phyloP scores from a whole-genome alignment of 2,797 vertebrate species.

The Myiotriccus ornatus region DNA sequence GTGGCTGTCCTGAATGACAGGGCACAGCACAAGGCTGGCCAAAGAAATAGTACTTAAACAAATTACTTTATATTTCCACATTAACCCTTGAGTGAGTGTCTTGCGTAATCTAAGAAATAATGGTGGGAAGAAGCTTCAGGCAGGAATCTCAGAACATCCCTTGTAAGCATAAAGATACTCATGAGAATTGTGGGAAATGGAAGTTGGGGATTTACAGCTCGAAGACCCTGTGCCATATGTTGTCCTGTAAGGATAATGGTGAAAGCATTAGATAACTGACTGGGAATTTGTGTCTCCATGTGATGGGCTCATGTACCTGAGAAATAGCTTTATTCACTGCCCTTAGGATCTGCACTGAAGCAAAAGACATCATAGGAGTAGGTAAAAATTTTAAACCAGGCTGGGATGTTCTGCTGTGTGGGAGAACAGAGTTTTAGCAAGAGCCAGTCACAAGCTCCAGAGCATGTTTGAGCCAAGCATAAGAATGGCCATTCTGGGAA shows the following conservation, averaged over 20 bases:
- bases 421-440: neutral
- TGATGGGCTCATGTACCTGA: neutral
- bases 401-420: neutral
- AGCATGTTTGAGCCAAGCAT: neutral
- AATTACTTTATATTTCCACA: neutral
- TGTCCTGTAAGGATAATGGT: neutral
- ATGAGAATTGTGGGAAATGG: neutral
- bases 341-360: neutral
- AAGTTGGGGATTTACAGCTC: neutral
- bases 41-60: constrained; percentile 35
- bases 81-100: neutral
- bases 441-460: neutral
- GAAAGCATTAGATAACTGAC: neutral
- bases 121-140: neutral
- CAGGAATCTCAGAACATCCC: neutral
- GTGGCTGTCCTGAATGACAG: constrained; percentile 46
- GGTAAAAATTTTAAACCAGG: neutral
- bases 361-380: neutral
- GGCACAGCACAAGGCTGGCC: neutral
- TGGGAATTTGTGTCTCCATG: neutral
- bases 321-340: neutral
- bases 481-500: neutral
- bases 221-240: neutral
- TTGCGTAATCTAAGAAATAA: neutral
- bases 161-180: neutral